Conservation (phyloP, 2,113 vertebrate species). For the Petaurus breviceps region DNA sequence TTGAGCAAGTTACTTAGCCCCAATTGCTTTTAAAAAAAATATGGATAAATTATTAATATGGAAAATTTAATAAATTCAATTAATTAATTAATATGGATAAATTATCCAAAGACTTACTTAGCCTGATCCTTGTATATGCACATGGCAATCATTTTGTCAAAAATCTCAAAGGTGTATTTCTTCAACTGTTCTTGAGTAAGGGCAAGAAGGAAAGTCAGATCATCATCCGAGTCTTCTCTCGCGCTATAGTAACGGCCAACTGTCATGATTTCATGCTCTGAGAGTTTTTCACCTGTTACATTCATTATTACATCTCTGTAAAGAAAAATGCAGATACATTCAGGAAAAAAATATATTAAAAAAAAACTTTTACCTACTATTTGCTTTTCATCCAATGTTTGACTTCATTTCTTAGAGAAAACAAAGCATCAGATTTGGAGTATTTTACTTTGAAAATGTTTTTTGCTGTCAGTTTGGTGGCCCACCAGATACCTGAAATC, state of each 20-base stretch:
- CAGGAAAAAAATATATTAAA: slow-evolving; percentile 17
- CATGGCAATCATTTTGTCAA: slow-evolving; percentile 81
- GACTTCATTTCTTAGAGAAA: not conserved
- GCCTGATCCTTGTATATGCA: slow-evolving; percentile 85
- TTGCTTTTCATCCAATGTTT: not conserved
- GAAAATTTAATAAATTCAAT: too few species aligned
- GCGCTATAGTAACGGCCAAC: slow-evolving; percentile 85
- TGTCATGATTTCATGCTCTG: slow-evolving; percentile 91
- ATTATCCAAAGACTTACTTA: slow-evolving; percentile 84
- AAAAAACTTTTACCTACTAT: slow-evolving; percentile 23
- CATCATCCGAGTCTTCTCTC: slow-evolving; percentile 71
- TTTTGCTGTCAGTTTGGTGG: not conserved
- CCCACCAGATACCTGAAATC: too few species aligned
- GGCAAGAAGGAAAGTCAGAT: slow-evolving; percentile 83
- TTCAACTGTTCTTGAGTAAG: slow-evolving; percentile 88
- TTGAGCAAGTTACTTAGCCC: too few species aligned
- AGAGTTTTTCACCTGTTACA: slow-evolving; percentile 81
- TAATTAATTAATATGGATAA: slow-evolving; percentile 50
- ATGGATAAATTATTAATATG: not conserved
- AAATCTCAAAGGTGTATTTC: slow-evolving; percentile 89
- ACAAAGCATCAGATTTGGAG: not conserved
- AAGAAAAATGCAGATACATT: slow-evolving; percentile 55
- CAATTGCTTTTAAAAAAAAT: too few species aligned
- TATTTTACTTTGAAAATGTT: not conserved
- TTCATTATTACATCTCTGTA: slow-evolving; percentile 86